Base-by-base conservation (phyloP, 2,113 vertebrate species). In the Scophthalmus maximus region DNA sequence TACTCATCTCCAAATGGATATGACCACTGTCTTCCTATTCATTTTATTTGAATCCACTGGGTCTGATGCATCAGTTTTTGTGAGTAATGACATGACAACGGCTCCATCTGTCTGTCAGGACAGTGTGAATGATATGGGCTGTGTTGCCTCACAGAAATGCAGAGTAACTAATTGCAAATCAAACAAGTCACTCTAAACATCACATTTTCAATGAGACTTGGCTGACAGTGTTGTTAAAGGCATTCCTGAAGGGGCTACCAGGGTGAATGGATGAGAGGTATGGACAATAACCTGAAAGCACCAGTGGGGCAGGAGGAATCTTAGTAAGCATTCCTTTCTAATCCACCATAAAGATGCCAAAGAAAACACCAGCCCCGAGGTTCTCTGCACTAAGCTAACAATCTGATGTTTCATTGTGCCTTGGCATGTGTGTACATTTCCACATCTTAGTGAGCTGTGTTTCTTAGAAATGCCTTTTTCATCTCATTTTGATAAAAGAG, bases 321-420 rank as follows among this genome's bases (percentile, higher is more conserved):
- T 92, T 88, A 87, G 69, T 76, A 90, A 85, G 89, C 90, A 93
- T 93, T 94, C 92, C 91, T 88, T 73, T 83, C 86, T 91, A 92
- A 93, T 91, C 89, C 89, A 88, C 87, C 79, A 63, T 90, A 88
- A 91, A 88, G 84, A 89, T 87, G 82, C 83, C 76, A 90, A 81
- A 85, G 82, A 89, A 88, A 87, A 88, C 87, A 89, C 68, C 34
- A 50, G 76, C 78, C 86, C 79, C n/a, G 70, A 84, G 91, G 84
- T 88, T 80, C 81, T 62, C 51, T 68, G 77, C 60, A 55, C 86
- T 81, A 89, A 84, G 67, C 57, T 63, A 90, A 89, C 88, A 88
- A 79, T 78, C 82, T 78, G 82, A 87, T 83, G 84, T 79, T 75
- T 72, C 76, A 81, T 64, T 76, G 46, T 65, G 51, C 66, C 20